phyloP scores from a whole-genome alignment of 23 tunicate species.

The Halocynthia roretzi region DNA sequence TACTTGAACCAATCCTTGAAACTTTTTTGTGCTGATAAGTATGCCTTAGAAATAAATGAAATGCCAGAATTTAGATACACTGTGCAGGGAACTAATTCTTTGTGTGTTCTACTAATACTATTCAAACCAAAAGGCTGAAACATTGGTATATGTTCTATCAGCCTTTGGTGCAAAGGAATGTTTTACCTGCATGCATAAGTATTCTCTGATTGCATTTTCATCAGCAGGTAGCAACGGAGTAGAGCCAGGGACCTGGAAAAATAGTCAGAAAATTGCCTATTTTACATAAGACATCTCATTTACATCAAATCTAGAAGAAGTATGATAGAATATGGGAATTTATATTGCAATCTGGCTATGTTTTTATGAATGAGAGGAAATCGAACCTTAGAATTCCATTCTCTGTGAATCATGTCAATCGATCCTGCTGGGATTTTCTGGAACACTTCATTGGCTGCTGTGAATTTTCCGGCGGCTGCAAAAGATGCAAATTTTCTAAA shows the following conservation, averaged over 20 bases:
- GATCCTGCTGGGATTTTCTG: constrained; percentile 72
- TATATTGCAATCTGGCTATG: not conserved
- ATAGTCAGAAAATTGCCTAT: not conserved
- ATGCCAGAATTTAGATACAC: no score
- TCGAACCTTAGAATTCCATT: constrained; percentile 41
- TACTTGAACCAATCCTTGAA: constrained; percentile 87
- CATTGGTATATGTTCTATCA: no score
- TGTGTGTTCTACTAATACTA: not conserved
- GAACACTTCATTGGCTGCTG: constrained; percentile 53
- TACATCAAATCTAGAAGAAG: not conserved
- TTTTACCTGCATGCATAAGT: constrained; percentile 62
- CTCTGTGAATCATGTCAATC: constrained; percentile 35
- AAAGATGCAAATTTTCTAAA: not conserved
- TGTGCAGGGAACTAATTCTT: no score
- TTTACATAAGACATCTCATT: not conserved
- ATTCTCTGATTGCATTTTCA: constrained; percentile 77
- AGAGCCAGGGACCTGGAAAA: constrained; percentile 31
- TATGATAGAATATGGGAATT: no score
- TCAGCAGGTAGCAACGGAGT: constrained; percentile 43
- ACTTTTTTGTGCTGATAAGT: constrained; percentile 49
- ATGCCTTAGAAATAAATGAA: constrained; percentile 20
- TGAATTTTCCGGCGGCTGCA: constrained; percentile 50
- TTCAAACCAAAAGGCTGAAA: not conserved
- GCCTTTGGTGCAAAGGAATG: no score
- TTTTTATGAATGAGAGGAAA: not conserved